phyloP scores from a whole-genome alignment of 2,113 vertebrate species.

The Hippocampus abdominalis region DNA sequence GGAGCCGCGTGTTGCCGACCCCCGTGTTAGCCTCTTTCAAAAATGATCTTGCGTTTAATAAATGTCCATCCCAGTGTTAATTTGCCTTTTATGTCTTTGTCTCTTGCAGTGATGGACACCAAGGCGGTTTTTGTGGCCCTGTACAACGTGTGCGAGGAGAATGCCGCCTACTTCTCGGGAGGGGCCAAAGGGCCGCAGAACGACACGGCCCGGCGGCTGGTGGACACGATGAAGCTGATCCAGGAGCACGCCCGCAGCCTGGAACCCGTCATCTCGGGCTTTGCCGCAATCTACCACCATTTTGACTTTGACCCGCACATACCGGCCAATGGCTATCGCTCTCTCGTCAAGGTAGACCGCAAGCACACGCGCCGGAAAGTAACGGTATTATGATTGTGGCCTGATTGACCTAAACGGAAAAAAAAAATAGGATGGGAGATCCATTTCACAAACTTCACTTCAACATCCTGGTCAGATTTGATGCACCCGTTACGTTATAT shows the following conservation, averaged over 20 bases:
- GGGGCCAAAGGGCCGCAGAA: conserved; percentile 61
- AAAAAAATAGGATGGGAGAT: no score
- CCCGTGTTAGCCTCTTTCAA: no score
- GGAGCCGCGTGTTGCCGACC: no score
- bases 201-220: conserved; percentile 73
- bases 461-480: no score
- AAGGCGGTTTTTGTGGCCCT: conserved; percentile 79
- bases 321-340: conserved; percentile 87
- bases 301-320: conserved; percentile 87
- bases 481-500: no score
- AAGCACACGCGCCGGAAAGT: no score
- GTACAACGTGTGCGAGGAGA: conserved; percentile 81
- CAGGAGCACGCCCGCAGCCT: conserved; percentile 78
- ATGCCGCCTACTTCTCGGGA: conserved; percentile 78
- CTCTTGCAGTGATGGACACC: conserved; percentile 78
- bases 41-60: no score
- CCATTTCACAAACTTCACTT: no score
- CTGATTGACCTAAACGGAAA: no score
- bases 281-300: conserved; percentile 78
- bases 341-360: conserved; percentile 77
- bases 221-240: conserved; percentile 71
- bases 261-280: conserved; percentile 74
- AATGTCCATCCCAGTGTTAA: neutral
- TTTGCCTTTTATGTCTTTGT: conserved; percentile 12
- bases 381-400: no score